Evolutionary conservation across 2,113 vertebrate genomes (phyloP), one percentile per base, ranked within the genome.

Genomic region (Nothocercus julius): DNA sequence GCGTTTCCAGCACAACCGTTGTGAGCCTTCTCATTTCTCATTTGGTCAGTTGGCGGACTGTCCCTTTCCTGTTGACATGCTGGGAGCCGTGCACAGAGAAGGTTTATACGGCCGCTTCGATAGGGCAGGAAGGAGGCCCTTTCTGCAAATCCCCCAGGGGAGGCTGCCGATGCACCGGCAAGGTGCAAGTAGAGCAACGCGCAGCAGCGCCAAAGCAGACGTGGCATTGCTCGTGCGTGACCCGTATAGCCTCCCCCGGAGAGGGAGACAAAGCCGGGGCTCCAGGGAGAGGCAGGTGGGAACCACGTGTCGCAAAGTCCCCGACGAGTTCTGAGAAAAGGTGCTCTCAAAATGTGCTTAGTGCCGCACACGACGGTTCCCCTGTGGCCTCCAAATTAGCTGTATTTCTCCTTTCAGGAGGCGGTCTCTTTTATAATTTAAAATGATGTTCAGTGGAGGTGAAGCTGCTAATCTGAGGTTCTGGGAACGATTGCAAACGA

Each of bases 351-450:
- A 40, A 40, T 53, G 22, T 18, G 82, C 8, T 32, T 79, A 54
- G 66, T 49, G 36, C 9, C 21, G 40, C 45, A 54, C 30, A 58
- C 32, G 42, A 24, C 40, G 54, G 42, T 30, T 2, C 4, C 11
- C 0, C 0, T 62, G 67, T 5, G 2, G 36, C 67, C 58, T 42
- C 42, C 40, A 75, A 54, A 62, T 32, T n/a, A 75, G 28, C 30
- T 7, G 30, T 44, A 42, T 66, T 86, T 28, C 62, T 45, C 32
- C 25, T 24, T 45, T 40, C 49, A 5, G 8, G 7, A 4, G 11
- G 11, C 9, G 44, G 40, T 85, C 64, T 68, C 79, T 85, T 83
- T 56, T 51, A 32, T 56, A 61, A 68, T 58, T 85, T 79, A 74
- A 79, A 93, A 93, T 49, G 54, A 40, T 45, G 87, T 73, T 81